Conservation (phyloP, 2,888 invertebrate genomes). For the Onthophagus sagittarius region DNA sequence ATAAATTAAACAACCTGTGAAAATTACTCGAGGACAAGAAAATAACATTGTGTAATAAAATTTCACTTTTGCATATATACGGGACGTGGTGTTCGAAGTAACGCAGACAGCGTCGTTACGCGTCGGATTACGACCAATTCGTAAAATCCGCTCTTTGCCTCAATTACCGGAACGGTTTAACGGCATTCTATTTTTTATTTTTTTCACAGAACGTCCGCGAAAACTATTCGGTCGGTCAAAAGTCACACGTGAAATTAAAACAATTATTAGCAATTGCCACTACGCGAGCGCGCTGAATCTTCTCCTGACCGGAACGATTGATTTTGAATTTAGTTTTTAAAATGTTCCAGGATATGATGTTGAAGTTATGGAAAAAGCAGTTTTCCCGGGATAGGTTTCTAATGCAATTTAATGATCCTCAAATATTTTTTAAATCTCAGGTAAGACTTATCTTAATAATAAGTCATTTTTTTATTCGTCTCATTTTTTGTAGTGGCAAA, state of each 20-base stretch:
- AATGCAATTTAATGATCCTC: conserved; percentile 37
- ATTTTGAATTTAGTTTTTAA: conserved; percentile 15
- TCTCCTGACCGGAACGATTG: not conserved
- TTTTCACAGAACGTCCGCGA: not conserved
- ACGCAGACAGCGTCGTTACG: not conserved
- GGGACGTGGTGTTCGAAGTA: not conserved
- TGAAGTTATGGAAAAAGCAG: conserved; percentile 38
- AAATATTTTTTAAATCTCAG: conserved; percentile 40
- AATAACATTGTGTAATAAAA: conserved; percentile 5
- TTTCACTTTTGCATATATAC: conserved; percentile 10
- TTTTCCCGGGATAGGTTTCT: conserved; percentile 36
- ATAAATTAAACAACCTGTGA: too few species aligned
- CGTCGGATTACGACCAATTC: not conserved
- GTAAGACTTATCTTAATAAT: conserved; percentile 34
- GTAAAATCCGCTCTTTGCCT: not conserved
- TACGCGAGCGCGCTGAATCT: not conserved
- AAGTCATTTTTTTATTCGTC: not conserved
- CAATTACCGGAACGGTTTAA: too few species aligned
- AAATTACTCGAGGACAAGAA: not conserved
- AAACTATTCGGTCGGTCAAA: not conserved
- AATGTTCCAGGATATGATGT: conserved; percentile 28
- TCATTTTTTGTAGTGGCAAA: conserved; percentile 57
- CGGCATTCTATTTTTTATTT: not conserved
- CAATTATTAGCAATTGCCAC: conserved; percentile 20
- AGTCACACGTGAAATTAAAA: conserved; percentile 9